Evolutionary conservation across 2,113 vertebrate genomes (phyloP), one percentile per base, ranked within the genome.

Genomic region (Peromyscus maniculatus): DNA sequence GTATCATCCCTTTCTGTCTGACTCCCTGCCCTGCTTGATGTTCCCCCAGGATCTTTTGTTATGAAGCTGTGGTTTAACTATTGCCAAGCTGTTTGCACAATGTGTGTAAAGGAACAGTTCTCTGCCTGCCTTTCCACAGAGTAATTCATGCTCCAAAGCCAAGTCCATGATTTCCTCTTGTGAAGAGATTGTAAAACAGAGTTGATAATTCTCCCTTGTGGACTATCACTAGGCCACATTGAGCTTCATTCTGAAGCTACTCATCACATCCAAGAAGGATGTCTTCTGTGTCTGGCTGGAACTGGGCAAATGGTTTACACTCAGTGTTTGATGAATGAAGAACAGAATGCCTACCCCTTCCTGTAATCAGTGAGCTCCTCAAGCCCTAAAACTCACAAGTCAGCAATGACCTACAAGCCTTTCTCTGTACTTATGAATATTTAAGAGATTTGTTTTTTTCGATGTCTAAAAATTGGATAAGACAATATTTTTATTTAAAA

Each of bases 281-380:
- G 71, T 72, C 59, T 55, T 74, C 36, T 67, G n/a, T 52, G 15
- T 33, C 90, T 92, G 52, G n/a, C n/a, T 69, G 10, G 1, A 31
- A 31, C 59, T 66, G 31, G 66, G 80, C 26, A 96, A 95, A 95
- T 79, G 94, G 86, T 82, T 97, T 94, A 33, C 86, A 84, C 64
- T 97, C 24, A 91, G 84, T 96, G 95, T 97, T 97, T 94, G 92
- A 93, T 96, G 84, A 90, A 57, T 52, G 77, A 91, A 94, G 64
- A 69, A 87, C 89, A 97, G 39, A 91, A 95, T 33, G 57, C 80
- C 64, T 88, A 86, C 79, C 67, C 16, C n/a, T 96, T 92, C 66
- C 64, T 67, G 52, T 88, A 92, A 80, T 88, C 82, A 95, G 87
- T 95, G 94, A 96, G 69, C 67, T 95, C 71, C 94, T 93, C 96